Percentiles rank a stretch among this genome's conserved stretches.
Conservation (phyloP, 2,888 invertebrate species). For the Drosophila aldrichi region DNA sequence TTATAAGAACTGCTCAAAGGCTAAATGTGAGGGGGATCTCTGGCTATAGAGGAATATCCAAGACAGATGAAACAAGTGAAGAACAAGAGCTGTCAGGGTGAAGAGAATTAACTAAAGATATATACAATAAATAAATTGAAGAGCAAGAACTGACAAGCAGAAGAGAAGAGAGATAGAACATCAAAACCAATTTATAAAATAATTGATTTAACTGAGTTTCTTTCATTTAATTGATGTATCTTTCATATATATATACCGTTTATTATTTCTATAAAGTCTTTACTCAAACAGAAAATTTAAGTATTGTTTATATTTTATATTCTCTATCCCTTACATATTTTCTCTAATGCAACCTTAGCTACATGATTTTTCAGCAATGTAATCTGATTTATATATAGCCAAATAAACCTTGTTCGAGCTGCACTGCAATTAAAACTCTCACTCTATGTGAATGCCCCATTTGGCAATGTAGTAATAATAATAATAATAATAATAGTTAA, state of each 20-base stretch:
- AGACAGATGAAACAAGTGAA: not conserved
- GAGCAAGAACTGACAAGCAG: too few relatives aligned
- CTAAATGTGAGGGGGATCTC: not conserved
- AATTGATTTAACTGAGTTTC: not conserved
- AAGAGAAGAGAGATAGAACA: too few relatives aligned
- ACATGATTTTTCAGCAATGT: not conserved
- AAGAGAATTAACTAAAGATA: too few relatives aligned
- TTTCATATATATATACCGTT: too few relatives aligned
- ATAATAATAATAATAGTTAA: slow-evolving; percentile 19
- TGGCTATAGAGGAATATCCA: not conserved
- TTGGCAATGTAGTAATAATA: slow-evolving; percentile 18
- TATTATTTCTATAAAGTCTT: too few relatives aligned
- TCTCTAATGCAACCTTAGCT: not conserved
- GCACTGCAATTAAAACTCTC: slow-evolving; percentile 7
- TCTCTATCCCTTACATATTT: not conserved
- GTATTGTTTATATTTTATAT: not conserved
- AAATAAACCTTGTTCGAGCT: not conserved
- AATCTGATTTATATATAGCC: not conserved
- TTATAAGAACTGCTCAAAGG: not conserved
- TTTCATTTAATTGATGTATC: too few relatives aligned
- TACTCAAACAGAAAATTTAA: too few relatives aligned
- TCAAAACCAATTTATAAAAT: too few relatives aligned
- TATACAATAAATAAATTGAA: too few relatives aligned
- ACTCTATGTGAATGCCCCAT: slow-evolving; percentile 2
- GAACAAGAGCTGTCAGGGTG: not conserved